Base-by-base conservation (phyloP, 1,140 invertebrate species). In the Coelopa frigida region DNA sequence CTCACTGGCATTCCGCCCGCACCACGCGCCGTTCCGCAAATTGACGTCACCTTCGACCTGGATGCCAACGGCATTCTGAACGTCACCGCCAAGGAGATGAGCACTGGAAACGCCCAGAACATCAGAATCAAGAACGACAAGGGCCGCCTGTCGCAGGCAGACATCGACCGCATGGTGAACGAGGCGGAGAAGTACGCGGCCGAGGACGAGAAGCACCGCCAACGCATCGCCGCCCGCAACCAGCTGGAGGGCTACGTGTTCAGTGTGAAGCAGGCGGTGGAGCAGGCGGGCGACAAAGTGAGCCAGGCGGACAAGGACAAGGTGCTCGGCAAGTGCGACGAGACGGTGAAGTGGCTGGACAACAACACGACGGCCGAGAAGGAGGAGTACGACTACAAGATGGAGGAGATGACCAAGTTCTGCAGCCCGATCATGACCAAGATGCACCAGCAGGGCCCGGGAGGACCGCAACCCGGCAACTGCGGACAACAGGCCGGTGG, bases 41-140 rank as follows among this genome's bases (percentile, higher is more conserved):
- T 92, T 51, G 76, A 82, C 55, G 80, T 84, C n/a, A 73, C 71
- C 22, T 80, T 79, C 53, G 75, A 79, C 55, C 55, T 79, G 48
- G 78, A 80, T 54, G 77, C 77, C 11, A 79, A 80, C 50, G 78
- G 78, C 18, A 80, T 81, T 43, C 50, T 78, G 18, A 80, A 79
- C 55, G 84, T 87, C 6, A 75, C 78, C 0, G 78, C 78, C n/a
- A 73, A 72, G 46, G 77, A 80, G 54, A 73, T 68, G 47, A 72
- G 72, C 44, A 76, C 74, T 1, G 75, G 75, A 4, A 75, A 72
- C 78, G 35, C 76, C 67, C 45, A 78, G 74, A 85, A 89, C 59
- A 89, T 91, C 53, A 87, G 82, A 11, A 89, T 90, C 50, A 87
- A 83, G 24, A 91, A 90, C 60, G 87, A 91, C 63, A 88, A 89